These are phyloP conservation scores for Antennarius maculatus DNA, from an alignment of 2,797 vertebrate species.

Conservation along the genomic window DNA sequence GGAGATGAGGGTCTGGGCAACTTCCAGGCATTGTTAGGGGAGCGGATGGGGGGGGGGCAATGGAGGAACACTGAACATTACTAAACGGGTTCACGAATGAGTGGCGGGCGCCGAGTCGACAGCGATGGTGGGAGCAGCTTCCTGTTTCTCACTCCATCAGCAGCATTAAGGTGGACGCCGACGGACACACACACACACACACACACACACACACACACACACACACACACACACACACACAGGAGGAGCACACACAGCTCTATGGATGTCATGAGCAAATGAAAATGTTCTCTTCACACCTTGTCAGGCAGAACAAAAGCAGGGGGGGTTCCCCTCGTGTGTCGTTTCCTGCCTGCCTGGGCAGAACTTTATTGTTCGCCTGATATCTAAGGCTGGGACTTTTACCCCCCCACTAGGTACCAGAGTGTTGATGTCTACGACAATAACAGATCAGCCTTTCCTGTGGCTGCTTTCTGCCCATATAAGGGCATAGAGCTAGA, in stretches of 20 bases:
- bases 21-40: slow-evolving; percentile 87
- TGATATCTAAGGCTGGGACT: slow-evolving; percentile 58
- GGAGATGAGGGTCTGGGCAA: slow-evolving; percentile 83
- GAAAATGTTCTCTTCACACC: background rate
- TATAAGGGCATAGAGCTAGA: slow-evolving; percentile 77
- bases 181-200: no score
- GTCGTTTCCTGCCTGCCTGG: slow-evolving; percentile 62
- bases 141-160: slow-evolving; percentile 52
- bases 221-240: background rate
- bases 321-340: slow-evolving; percentile 43
- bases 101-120: slow-evolving; percentile 81
- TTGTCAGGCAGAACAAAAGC: slow-evolving; percentile 18
- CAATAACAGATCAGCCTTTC: slow-evolving; percentile 75
- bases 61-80: slow-evolving; percentile 86
- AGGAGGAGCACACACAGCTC: slow-evolving; percentile 10
- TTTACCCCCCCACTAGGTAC: slow-evolving; percentile 49
- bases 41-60: slow-evolving; percentile 81
- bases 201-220: no score
- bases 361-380: slow-evolving; percentile 50
- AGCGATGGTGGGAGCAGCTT: slow-evolving; percentile 54
- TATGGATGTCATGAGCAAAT: background rate
- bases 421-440: slow-evolving; percentile 67
- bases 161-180: background rate
- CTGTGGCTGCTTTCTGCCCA: slow-evolving; percentile 74
- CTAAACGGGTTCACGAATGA: slow-evolving; percentile 82